Evolutionary conservation across 2,888 invertebrate genomes (phyloP), one percentile per base, ranked within the genome.

Genomic region (Saturnia japonica): DNA sequence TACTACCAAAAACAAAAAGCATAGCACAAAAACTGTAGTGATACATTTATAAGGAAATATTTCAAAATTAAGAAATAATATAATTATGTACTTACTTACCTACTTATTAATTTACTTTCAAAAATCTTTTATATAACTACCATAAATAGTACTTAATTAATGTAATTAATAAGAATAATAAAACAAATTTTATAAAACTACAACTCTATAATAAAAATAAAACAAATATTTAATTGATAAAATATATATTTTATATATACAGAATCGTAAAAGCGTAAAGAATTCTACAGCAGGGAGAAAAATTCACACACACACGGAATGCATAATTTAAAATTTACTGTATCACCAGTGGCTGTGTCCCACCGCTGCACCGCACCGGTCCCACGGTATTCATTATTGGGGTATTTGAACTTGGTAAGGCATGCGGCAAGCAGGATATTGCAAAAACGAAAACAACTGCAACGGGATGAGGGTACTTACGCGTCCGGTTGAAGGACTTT

Each of bases 341-440:
- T 67, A 67, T 51, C 42, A 25, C 19, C 34, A 34, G 34, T 47
- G 64, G 47, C 67, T 70, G 54, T 67, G 66, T 66, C n/a, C n/a
- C n/a, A n/a, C n/a, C n/a, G n/a, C n/a, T n/a, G n/a, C n/a, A n/a
- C n/a, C n/a, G n/a, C n/a, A n/a, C n/a, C n/a, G n/a, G n/a, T n/a
- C n/a, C 42, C 62, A 19, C 64, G 42, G 42, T 11, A 62, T 62
- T 64, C 45, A 43, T 43, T 66, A 54, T 47, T 64, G 73, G 72
- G 77, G 79, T 79, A 73, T 69, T 73, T 77, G 80, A 79, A 79
- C 80, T 74, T 54, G 11, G 34, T 54, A 54, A 66, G 64, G 64
- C 19, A 66, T 70, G 64, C 64, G 19, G 64, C 75, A 22, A 69
- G 68, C 72, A 74, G 76, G 74, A 77, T 72, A 75, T 72, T 51